phyloP scores from a whole-genome alignment of 2,113 vertebrate species.

The Ictalurus furcatus region DNA sequence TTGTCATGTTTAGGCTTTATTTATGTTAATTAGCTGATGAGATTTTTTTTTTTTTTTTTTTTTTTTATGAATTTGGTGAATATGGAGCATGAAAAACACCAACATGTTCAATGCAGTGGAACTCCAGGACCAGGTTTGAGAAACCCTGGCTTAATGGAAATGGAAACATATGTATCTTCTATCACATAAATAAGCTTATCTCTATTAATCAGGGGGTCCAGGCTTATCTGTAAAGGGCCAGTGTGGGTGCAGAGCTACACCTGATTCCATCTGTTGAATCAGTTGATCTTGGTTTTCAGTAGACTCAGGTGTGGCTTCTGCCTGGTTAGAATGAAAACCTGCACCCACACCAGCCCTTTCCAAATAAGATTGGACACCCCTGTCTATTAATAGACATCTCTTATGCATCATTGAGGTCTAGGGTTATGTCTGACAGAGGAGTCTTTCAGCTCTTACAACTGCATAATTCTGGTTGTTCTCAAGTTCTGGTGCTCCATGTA shows the following conservation, averaged over 20 bases:
- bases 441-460: not conserved
- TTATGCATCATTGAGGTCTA: slow-evolving; percentile 11
- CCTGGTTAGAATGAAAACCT: too few relatives aligned
- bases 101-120: not conserved
- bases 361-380: too few relatives aligned
- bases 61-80: not conserved
- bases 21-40: not conserved
- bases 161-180: not conserved
- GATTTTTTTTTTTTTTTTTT: too few relatives aligned
- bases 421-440: not conserved
- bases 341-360: too few relatives aligned
- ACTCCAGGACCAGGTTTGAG: not conserved
- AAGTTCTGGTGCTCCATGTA: slow-evolving; percentile 57
- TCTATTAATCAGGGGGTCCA: not conserved
- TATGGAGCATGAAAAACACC: not conserved
- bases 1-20: not conserved
- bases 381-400: not conserved
- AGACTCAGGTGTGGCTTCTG: too few relatives aligned
- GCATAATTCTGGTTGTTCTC: slow-evolving; percentile 36
- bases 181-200: not conserved
- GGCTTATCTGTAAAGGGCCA: too few relatives aligned
- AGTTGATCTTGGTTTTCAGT: too few relatives aligned
- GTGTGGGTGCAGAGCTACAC: too few relatives aligned
- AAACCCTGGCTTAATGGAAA: not conserved
- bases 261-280: too few relatives aligned